Evolutionary conservation across 2,888 invertebrate genomes (phyloP).

Genomic region (Conchocele bisecta): DNA sequence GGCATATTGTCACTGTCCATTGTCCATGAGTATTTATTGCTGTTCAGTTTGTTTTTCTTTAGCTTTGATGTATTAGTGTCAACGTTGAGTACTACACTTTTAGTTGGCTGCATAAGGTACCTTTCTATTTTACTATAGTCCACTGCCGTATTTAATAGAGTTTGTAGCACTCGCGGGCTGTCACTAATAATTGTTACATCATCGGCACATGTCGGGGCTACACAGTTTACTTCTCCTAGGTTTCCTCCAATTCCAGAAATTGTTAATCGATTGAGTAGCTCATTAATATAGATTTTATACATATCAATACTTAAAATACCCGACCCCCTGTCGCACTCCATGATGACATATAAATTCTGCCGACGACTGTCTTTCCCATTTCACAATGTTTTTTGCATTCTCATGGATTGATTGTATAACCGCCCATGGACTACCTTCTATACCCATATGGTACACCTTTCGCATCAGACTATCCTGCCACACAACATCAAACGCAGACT

Average conservation of each 20-base stretch:
- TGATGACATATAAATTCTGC: neutral
- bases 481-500: slow-evolving; percentile 20
- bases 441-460: neutral
- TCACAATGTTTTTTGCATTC: neutral
- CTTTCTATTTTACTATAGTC: neutral
- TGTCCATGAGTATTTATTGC: too few species aligned
- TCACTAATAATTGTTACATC: too few species aligned
- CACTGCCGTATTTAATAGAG: neutral
- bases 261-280: neutral
- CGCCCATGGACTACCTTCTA: neutral
- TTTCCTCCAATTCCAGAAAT: too few species aligned
- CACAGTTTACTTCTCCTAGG: too few species aligned
- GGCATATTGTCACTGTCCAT: neutral
- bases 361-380: neutral
- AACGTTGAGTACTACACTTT: neutral
- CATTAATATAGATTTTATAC: neutral
- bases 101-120: neutral
- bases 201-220: too few species aligned
- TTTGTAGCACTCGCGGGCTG: too few species aligned
- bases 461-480: slow-evolving; percentile 7
- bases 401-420: neutral
- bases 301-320: neutral
- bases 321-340: neutral
- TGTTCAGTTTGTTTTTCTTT: too few species aligned
- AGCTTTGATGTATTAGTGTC: too few species aligned